A percentile compares a stretch with the other conserved stretches of the same genome.
phyloP scores from a whole-genome alignment of 2,113 vertebrate species.

The Morone chrysops region DNA sequence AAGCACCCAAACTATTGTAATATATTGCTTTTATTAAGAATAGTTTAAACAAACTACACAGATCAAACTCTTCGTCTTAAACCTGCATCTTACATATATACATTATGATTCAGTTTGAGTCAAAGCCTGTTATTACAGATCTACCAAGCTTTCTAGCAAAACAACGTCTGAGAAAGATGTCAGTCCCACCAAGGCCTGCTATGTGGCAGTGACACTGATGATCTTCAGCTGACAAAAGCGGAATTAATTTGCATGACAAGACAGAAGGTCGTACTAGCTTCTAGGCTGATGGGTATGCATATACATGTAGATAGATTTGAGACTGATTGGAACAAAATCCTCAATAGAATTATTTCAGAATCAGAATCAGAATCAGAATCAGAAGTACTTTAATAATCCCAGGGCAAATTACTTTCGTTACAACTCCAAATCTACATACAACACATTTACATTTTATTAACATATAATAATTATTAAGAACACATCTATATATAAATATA shows the following conservation, averaged over 20 bases:
- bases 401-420: too few relatives aligned
- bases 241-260: slow-evolving; percentile 13
- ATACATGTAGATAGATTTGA: background rate
- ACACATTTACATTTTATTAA: too few relatives aligned
- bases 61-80: background rate
- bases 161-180: slow-evolving; percentile 7
- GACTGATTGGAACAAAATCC: background rate
- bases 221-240: slow-evolving; percentile 9
- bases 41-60: background rate
- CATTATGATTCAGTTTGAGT: background rate
- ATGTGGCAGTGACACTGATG: slow-evolving; percentile 4
- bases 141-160: background rate
- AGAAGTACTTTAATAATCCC: too few relatives aligned
- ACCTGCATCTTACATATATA: background rate
- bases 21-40: background rate
- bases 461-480: too few relatives aligned
- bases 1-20: background rate
- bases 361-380: too few relatives aligned
- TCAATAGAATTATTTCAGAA: too few relatives aligned
- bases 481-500: too few relatives aligned
- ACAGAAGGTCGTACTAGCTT: background rate
- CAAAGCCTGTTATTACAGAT: background rate
- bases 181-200: slow-evolving; percentile 5
- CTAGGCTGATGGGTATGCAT: background rate
- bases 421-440: too few relatives aligned